Evolutionary conservation across 1,140 invertebrate species (phyloP), one percentile per base, ranked within the genome.

Genomic region (Dreissena polymorpha): DNA sequence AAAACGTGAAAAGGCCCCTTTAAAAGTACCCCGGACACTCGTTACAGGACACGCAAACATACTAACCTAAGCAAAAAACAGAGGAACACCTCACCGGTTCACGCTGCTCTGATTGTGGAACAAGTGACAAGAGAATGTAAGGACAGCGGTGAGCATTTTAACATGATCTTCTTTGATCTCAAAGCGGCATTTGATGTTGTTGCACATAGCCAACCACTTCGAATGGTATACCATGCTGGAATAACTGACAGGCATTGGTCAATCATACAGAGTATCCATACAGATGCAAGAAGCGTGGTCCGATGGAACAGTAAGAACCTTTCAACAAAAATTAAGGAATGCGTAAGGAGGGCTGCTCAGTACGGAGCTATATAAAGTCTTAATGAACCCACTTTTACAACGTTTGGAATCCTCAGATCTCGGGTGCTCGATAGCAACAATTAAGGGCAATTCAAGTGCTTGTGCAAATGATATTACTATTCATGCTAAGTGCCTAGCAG

Each of bases 201-300:
- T 50, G 39, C 27, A 0, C 68, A 29, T 39, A 13, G 25, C 5
- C 13, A 70, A 0, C 29, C 3, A 14, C 14, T 70, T 13, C 39
- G 29, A 70, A 13, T 5, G 14, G 16, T 70, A 16, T 70, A 18
- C 21, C 68, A 70, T 10, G 39, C 51, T 70, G 68, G 39, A 16
- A 50, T 70, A 27, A 29, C 10, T 13, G 25, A 29, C 29, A 49
- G 23, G 39, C 29, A 39, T 18, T 49, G 25, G 16, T 27, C 16
- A 64, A 53, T 77, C 14, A 77, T 77, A 21, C 39, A 77, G 14
- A 53, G n/a, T 77, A 13, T 76, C 6, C 63, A 76, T 67, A 77
- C 10, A n/a, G 50, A 67, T 77, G 63, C 75, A 8, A 76, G 13
- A 63, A 8, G 13, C 10, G 14, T n/a, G 5, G 64, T 67, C 12